phyloP scores from a whole-genome alignment of 2,797 vertebrate genomes.

The Sparidentex hasta region DNA sequence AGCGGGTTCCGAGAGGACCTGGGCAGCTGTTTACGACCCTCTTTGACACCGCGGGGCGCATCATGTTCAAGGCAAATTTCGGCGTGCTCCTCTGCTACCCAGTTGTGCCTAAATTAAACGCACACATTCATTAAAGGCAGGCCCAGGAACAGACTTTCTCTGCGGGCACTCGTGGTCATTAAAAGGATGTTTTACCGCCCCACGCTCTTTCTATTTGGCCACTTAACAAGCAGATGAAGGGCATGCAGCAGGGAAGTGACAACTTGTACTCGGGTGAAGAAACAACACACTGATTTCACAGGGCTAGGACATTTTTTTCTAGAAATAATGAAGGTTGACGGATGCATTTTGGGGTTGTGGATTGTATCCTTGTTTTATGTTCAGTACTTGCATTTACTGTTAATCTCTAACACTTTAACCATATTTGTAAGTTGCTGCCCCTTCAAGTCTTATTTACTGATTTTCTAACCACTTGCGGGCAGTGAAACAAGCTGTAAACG shows the following conservation, averaged over 20 bases:
- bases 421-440: too few relatives aligned
- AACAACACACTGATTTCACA: slow-evolving; percentile 13
- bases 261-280: slow-evolving; percentile 16
- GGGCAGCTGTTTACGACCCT: slow-evolving; percentile 80
- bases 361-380: slow-evolving; percentile 1
- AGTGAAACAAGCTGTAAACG: background rate
- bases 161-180: slow-evolving; percentile 75
- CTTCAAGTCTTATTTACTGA: too few relatives aligned
- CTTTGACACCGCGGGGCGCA: slow-evolving; percentile 74
- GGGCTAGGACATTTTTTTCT: slow-evolving; percentile 1
- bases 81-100: slow-evolving; percentile 71
- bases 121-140: slow-evolving; percentile 83
- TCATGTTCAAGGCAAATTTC: slow-evolving; percentile 76
- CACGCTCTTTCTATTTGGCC: slow-evolving; percentile 58
- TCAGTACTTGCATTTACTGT: background rate
- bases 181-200: slow-evolving; percentile 71
- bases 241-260: slow-evolving; percentile 50
- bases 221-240: slow-evolving; percentile 74
- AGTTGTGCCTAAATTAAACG: slow-evolving; percentile 83
- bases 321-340: background rate
- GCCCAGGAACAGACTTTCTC: slow-evolving; percentile 77
- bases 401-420: background rate
- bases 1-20: slow-evolving; percentile 79
- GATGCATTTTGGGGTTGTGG: background rate
- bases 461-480: background rate